Evolutionary conservation across 92 coral and sea anemone genomes (phyloP), one percentile per base, ranked within the genome.

Genomic region (Galaxea fascicularis): DNA sequence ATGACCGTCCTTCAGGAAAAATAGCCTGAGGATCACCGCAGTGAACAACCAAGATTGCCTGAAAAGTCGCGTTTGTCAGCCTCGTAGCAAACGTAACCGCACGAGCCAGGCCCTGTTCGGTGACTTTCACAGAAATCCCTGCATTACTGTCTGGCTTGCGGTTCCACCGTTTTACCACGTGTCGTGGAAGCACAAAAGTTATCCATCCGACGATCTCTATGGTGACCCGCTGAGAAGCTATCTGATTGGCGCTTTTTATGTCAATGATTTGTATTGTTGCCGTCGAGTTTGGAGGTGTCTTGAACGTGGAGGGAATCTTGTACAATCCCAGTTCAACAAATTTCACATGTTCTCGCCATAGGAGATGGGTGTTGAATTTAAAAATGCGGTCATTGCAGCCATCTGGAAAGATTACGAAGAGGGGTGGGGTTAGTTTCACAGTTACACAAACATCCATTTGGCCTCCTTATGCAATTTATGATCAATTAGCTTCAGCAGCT

Each of bases 161-260:
- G 47, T 56, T 16, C 86, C 86, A 82, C 20, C 70, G 78, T 17
- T 12, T 39, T 51, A 82, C 57, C 18, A 53, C 25, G 13, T 27
- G n/a, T 21, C 60, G 54, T 39, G 69, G 77, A 4, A 82, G 18
- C 4, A 26, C 13, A 29, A 82, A 70, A 14, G 46, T 57, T 70
- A 82, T 71, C 86, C 86, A 82, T 12, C 78, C 86, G 26, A 59
- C 60, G 21, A 70, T 70, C 21, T 24, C 70, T 44, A 82, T 54
- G 70, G 78, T 56, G 10, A 82, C 46, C 46, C 14, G 51, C 29
- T 71, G 68, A 53, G 78, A 35, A 7, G 86, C 73, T 20, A 82
- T 8, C 28, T 25, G 28, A 13, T 59, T 41, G 20, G 70, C 39
- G 18, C 26, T 69, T 58, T 60, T 18, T 14, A 57, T 41, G 71